These are phyloP conservation scores for Oopsacas minuta DNA, from an alignment of 37 sponge, comb jelly and placozoan genomes.

Conservation along the genomic window DNA sequence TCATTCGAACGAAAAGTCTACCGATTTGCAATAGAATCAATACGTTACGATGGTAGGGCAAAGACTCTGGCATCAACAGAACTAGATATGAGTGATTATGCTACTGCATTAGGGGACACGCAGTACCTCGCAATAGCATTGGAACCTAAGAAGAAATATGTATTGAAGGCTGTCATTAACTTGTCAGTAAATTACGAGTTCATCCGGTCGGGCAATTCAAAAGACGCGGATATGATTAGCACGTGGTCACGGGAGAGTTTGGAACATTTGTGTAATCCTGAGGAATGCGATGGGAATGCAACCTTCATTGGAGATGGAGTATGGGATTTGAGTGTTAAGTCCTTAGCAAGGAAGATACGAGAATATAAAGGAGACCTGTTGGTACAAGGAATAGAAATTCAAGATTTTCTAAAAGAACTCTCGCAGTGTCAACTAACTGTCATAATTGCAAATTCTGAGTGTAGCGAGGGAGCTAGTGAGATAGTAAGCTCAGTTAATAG, in stretches of 20 bases:
- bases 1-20: not conserved
- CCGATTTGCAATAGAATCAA: not conserved
- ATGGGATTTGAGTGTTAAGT: not conserved
- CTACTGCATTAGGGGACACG: not conserved
- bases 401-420: not conserved
- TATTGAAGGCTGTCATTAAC: not conserved
- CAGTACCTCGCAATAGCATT: not conserved
- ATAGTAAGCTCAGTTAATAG: not conserved
- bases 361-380: not conserved
- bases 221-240: not conserved
- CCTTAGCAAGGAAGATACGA: not conserved
- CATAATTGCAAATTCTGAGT: not conserved
- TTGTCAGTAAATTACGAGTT: not conserved
- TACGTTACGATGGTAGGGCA: not conserved
- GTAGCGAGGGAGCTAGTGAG: not conserved
- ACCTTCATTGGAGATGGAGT: too few relatives aligned
- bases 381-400: not conserved
- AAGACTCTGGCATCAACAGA: not conserved
- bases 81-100: not conserved
- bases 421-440: not conserved
- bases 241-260: not conserved
- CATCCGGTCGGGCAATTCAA: not conserved
- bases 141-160: not conserved
- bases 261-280: not conserved
- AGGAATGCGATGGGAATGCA: not conserved